Base-by-base conservation (phyloP, 2,113 vertebrate species). In the Fukomys damarensis region DNA sequence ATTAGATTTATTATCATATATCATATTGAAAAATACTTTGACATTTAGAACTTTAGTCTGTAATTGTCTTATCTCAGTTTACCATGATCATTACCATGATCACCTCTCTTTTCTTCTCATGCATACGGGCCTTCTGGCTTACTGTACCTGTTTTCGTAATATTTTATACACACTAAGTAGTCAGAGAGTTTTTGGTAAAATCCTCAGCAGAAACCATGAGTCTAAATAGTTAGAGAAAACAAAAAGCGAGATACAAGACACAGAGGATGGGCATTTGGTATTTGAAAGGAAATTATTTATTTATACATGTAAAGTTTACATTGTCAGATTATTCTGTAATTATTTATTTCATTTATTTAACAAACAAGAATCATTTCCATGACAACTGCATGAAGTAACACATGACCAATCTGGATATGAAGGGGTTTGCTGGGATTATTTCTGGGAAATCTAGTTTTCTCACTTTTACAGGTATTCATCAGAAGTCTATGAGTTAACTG, bases 301-400 rank as follows among this genome's bases (percentile, higher is more conserved):
- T 94, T 96, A 94, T 79, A 79, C 86, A 92, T 52, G 49, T 90
- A 87, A 66, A 77, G 96, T 97, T 97, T 96, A 98, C 54, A 56
- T 70, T 74, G 59, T 66, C 63, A 80, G 63, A 28, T 52, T 94
- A 91, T 83, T 85, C 86, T 96, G 85, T 96, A 97, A 95, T 66
- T 96, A 89, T 95, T 98, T 95, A 79, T 84, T 97, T 94, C 84
- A 82, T 91, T 85, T 97, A 97, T 95, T 97, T 98, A 97, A 93
- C 87, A 97, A 98, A 98, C 94, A 96, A 79, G 54, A 87, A 82
- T 83, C 83, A 92, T 92, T 81, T 83, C 96, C 76, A 84, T 93
- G 89, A 95, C 90, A 59, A n/a, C 41, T 72, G 13, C 52, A 93
- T 81, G 41, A 80, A 76, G 59, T 20, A 80, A n/a, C 43, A 76